These are phyloP conservation scores for Exaiptasia diaphana DNA, from an alignment of 64 coral and sea anemone genomes.

Conservation along the genomic window DNA sequence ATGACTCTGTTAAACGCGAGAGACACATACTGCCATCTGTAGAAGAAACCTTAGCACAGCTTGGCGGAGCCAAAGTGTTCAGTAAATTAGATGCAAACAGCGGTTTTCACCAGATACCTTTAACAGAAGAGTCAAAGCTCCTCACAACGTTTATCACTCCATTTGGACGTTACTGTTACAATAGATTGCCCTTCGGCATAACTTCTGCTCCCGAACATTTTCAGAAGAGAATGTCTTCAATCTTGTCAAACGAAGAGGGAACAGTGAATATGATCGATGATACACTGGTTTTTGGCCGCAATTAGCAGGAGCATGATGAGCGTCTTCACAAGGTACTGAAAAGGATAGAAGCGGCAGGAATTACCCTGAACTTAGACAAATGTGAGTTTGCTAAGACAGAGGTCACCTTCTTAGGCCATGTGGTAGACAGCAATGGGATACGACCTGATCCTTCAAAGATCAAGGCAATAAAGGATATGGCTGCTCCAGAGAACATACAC, in stretches of 20 bases:
- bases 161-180: constrained; percentile 14
- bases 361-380: constrained; percentile 27
- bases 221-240: constrained; percentile 14
- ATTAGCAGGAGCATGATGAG: background rate
- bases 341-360: background rate
- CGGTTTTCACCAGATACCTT: constrained; percentile 12
- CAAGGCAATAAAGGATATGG: constrained; percentile 21
- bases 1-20: background rate
- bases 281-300: background rate
- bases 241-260: constrained; percentile 7
- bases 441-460: constrained; percentile 20
- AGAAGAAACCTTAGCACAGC: constrained; percentile 5
- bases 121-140: constrained; percentile 1
- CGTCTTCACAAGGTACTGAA: background rate
- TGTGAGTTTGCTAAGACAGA: constrained; percentile 14
- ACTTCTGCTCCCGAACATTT: constrained; percentile 41
- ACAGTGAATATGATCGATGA: constrained; percentile 26
- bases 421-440: constrained; percentile 21
- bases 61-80: constrained; percentile 9
- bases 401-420: constrained; percentile 23
- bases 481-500: background rate
- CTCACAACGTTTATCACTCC: constrained; percentile 4
- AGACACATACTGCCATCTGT: background rate
- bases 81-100: constrained; percentile 23
- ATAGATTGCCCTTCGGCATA: constrained; percentile 1